Evolutionary conservation across 2,113 vertebrate species (phyloP), one percentile per base, ranked within the genome.

Genomic region (Agapornis roseicollis): DNA sequence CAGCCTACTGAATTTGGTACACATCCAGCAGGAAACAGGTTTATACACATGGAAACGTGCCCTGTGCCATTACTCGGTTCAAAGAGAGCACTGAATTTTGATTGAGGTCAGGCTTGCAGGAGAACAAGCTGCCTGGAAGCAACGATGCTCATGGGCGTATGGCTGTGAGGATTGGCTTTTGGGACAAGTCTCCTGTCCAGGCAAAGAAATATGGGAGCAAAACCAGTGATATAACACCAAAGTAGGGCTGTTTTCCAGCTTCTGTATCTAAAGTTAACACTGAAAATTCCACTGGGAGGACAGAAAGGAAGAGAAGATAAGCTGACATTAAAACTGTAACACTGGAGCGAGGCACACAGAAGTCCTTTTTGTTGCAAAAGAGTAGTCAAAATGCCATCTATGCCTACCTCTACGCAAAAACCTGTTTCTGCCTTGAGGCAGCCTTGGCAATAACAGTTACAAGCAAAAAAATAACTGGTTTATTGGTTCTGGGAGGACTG

Each of bases 341-440:
- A 25, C 0, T 39, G 19, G 9, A 80, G 42, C 0, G 0, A 85
- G 63, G 41, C 17, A 53, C 13, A 76, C 33, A 60, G 13, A 73
- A 64, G 47, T 60, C 66, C 42, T 68, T 88, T 76, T 72, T 49
- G 64, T 7, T 53, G 71, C 63, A 83, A 85, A 88, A n/a, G 8
- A 35, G 16, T 7, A 27, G 8, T 90, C 71, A 76, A 85, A 88
- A 33, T 6, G 2, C 71, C 41, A 73, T 52, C 63, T 76, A 0
- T 53, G 66, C 33, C 29, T 58, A 41, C n/a, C 72, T 37, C 31
- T 33, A 47, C 63, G 44, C 25, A 88, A 76, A 90, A 92, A 31
- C 41, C 6, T 37, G 19, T 50, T 74, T 46, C 76, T 85, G 76
- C 61, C 47, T 90, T 58, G 76, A 93, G 58, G 64, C 52, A 37